Conservation (phyloP, 35 echinoderm and acorn worm genomes). For the Lytechinus pictus region DNA sequence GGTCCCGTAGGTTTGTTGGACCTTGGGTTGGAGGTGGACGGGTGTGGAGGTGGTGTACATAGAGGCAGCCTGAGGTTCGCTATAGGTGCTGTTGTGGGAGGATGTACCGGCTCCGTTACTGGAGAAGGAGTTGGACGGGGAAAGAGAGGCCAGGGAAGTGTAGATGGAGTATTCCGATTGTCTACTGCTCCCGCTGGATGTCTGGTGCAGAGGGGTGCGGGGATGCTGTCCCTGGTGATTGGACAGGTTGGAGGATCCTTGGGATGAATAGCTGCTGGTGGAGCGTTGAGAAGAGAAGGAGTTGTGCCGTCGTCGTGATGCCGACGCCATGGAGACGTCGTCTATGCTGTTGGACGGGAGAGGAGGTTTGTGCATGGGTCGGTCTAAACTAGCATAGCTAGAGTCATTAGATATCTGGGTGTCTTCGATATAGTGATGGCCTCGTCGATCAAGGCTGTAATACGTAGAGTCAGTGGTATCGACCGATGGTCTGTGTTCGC, state of each 20-base stretch:
- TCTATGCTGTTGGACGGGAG: conserved; percentile 29
- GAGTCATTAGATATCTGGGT: conserved; percentile 38
- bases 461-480: conserved; percentile 36
- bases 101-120: conserved; percentile 53
- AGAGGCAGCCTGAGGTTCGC: conserved; percentile 75
- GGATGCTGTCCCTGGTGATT: conserved; percentile 48
- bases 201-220: conserved; percentile 50
- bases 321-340: conserved; percentile 17
- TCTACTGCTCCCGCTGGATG: conserved; percentile 26
- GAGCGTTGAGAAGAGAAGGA: conserved; percentile 83
- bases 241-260: conserved; percentile 61
- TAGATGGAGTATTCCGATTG: conserved; percentile 59
- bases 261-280: conserved; percentile 77
- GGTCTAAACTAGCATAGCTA: conserved; percentile 39
- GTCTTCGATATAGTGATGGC: not conserved
- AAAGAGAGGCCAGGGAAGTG: conserved; percentile 57
- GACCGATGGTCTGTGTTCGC: not conserved
- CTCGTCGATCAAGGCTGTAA: conserved; percentile 43
- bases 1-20: conserved; percentile 79
- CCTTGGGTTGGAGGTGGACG: conserved; percentile 60
- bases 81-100: conserved; percentile 45
- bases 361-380: conserved; percentile 49
- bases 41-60: conserved; percentile 90
- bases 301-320: conserved; percentile 64
- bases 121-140: conserved; percentile 58